A percentile compares a stretch with the other conserved stretches of the same genome.
phyloP scores from a whole-genome alignment of 2,888 invertebrate species.

The Chalcosyrphus nemorum region DNA sequence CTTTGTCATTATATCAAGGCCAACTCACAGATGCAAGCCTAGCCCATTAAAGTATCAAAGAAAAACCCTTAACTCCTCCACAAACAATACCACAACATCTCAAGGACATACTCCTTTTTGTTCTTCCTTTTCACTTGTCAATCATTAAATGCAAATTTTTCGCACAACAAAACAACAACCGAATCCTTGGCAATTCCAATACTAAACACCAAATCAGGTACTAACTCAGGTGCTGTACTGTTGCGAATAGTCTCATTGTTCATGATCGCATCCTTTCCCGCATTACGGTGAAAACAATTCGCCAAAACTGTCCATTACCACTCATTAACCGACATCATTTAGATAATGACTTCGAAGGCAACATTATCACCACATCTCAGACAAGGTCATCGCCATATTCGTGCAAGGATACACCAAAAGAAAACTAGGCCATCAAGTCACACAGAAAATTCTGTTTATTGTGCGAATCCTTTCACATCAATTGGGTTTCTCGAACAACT shows the following conservation, averaged over 20 bases:
- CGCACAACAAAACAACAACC: slow-evolving; percentile 19
- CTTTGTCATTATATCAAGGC: background rate
- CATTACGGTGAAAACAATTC: slow-evolving; percentile 58
- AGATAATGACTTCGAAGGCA: slow-evolving; percentile 63
- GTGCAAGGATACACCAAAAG: slow-evolving; percentile 24
- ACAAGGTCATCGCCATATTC: slow-evolving; percentile 65
- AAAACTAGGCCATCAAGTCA: slow-evolving; percentile 48
- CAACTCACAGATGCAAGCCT: slow-evolving; percentile 13
- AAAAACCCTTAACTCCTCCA: background rate
- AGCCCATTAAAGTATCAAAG: background rate
- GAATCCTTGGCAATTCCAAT: slow-evolving; percentile 30
- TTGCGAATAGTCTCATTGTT: slow-evolving; percentile 20
- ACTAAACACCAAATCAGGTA: slow-evolving; percentile 30
- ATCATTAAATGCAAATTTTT: slow-evolving; percentile 65
- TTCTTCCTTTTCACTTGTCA: slow-evolving; percentile 51
- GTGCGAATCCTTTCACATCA: slow-evolving; percentile 48
- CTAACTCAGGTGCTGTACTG: slow-evolving; percentile 32
- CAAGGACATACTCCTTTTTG: slow-evolving; percentile 51
- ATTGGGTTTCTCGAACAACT: slow-evolving; percentile 68
- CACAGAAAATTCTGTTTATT: slow-evolving; percentile 4
- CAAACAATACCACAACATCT: slow-evolving; percentile 46
- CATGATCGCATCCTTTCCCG: slow-evolving; percentile 49
- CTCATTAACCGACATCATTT: slow-evolving; percentile 68
- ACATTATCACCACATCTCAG: slow-evolving; percentile 31
- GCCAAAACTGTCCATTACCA: slow-evolving; percentile 64